Evolutionary conservation across 2,797 vertebrate genomes (phyloP), one percentile per base, ranked within the genome.

Genomic region (Pseudotriccus pelzelni): DNA sequence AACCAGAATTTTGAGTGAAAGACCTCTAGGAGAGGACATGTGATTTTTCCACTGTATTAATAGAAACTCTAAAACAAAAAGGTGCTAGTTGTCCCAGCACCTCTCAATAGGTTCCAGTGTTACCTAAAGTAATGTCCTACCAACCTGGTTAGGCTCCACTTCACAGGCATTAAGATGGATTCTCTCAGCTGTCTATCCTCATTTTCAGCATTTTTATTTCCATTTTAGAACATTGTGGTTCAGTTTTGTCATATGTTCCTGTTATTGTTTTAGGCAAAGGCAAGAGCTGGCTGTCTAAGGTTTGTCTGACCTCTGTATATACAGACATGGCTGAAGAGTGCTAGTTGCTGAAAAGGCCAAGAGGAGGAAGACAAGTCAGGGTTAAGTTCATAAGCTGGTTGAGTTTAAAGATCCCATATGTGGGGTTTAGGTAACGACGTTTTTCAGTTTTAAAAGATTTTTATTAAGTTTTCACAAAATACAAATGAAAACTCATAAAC

Each of bases 401-500:
- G 4, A 82, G 23, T 96, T 96, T 97, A 96, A 97, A 96, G 92
- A 79, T 94, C 89, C 94, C 94, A 94, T 94, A 93, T 96, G 96
- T 86, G 55, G 36, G 53, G 55, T 91, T 96, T 96, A 95, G 94
- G 80, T 63, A 94, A 59, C 47, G 5, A 63, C 43, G 73, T 47
- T 91, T 96, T 95, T 62, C 60, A 89, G 78, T 86, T 94, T 97
- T 91, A 96, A 96, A 95, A 92, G 67, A 91, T 94, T 97, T 95
- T 96, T 97, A 97, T 94, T 91, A 96, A 94, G 92, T 93, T 96
- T 97, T 93, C 94, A 93, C 95, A 94, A 94, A 95, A 93, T 81
- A 84, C 82, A 93, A 95, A 95, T 91, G 73, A 94, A 96, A 97
- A 96, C 83, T 88, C 85, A 90, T 96, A 94, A 96, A 96, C 95